phyloP scores from a whole-genome alignment of 2,113 vertebrate species.

The Calcarius ornatus region DNA sequence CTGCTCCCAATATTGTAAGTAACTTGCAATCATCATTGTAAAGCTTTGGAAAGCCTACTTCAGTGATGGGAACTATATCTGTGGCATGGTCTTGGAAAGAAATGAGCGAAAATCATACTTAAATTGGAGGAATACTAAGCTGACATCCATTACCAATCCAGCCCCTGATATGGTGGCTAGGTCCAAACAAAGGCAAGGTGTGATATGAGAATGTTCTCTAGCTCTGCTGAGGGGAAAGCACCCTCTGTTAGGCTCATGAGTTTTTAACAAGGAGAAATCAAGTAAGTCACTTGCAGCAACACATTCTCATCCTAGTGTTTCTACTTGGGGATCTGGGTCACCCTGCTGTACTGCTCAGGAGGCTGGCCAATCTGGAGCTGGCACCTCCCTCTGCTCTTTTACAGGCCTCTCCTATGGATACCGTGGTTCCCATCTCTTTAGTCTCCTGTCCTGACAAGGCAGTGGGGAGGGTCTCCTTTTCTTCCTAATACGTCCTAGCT shows the following conservation, averaged over 20 bases:
- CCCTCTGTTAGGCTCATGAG: rapidly evolving
- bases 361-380: not conserved
- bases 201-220: not conserved
- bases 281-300: not conserved
- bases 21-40: not conserved
- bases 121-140: not conserved
- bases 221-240: not conserved
- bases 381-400: not conserved
- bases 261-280: not conserved
- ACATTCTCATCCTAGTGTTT: not conserved
- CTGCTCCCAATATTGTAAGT: not conserved
- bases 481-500: not conserved
- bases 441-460: not conserved
- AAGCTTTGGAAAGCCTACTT: not conserved
- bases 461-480: not conserved
- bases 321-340: rapidly evolving
- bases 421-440: not conserved
- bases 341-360: rapidly evolving
- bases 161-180: not conserved
- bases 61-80: not conserved
- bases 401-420: not conserved
- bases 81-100: not conserved
- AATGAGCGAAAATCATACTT: not conserved
- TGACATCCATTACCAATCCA: not conserved
- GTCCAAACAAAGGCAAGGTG: not conserved